These are phyloP conservation scores for Phlogophora meticulosa DNA, from an alignment of 2,888 invertebrate species.

Conservation along the genomic window DNA sequence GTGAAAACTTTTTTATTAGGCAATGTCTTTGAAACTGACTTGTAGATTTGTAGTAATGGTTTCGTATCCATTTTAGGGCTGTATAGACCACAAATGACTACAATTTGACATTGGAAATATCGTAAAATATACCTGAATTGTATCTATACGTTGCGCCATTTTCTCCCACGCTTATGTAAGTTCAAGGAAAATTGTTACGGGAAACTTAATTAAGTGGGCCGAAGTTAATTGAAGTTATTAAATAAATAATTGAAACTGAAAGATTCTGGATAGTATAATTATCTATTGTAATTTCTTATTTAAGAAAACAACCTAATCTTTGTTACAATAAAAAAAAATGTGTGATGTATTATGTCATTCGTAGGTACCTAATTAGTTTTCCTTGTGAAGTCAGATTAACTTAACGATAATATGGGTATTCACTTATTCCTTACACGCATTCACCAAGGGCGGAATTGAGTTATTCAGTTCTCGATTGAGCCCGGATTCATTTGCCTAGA, in stretches of 20 bases:
- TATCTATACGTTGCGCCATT: background rate
- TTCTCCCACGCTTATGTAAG: conserved; percentile 20
- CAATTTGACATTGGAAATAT: background rate
- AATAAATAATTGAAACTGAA: conserved; percentile 1
- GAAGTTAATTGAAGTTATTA: background rate
- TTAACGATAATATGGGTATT: conserved; percentile 14
- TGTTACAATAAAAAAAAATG: background rate
- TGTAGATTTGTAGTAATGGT: conserved; percentile 20
- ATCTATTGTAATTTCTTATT: background rate
- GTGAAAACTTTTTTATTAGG: conserved; percentile 39
- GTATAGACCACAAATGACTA: background rate
- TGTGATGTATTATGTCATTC: background rate
- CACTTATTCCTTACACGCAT: conserved; percentile 20
- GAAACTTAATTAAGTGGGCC: background rate
- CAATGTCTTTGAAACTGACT: conserved; percentile 23
- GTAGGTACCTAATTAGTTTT: background rate
- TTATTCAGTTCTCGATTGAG: conserved; percentile 30
- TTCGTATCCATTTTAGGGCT: conserved; percentile 5
- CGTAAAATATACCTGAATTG: conserved; percentile 10
- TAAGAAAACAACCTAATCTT: background rate
- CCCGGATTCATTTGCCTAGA: conserved; percentile 26
- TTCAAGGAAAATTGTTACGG: conserved; percentile 13
- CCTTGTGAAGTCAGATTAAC: background rate
- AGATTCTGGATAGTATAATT: background rate
- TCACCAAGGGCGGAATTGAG: conserved; percentile 27